Evolutionary conservation across 2,888 invertebrate genomes (phyloP).

Genomic region (Endomychus coccineus): DNA sequence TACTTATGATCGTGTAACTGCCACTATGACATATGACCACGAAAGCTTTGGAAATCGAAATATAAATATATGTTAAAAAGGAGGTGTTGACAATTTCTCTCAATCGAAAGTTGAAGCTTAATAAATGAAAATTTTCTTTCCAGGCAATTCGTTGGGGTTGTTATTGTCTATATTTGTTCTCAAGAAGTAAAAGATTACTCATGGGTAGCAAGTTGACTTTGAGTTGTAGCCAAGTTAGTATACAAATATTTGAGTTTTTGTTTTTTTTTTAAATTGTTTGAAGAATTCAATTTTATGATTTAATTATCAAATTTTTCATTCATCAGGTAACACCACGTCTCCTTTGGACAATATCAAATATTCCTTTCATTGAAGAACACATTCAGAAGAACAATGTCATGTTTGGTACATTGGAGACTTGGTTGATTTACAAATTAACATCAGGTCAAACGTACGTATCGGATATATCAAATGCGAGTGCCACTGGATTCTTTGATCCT

Average conservation of each 20-base stretch:
- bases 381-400: slow-evolving; percentile 57
- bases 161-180: slow-evolving; percentile 64
- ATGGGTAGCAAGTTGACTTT: slow-evolving; percentile 80
- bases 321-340: slow-evolving; percentile 54
- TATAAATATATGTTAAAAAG: too few species aligned
- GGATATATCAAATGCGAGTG: slow-evolving; percentile 86
- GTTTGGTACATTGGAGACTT: slow-evolving; percentile 88
- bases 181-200: slow-evolving; percentile 71
- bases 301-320: neutral
- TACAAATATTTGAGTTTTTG: neutral
- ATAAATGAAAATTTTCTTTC: too few species aligned
- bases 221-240: slow-evolving; percentile 72
- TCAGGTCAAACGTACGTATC: slow-evolving; percentile 61
- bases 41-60: too few species aligned
- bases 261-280: neutral
- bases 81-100: too few species aligned
- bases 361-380: slow-evolving; percentile 60
- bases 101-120: too few species aligned
- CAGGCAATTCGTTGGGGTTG: slow-evolving; percentile 59
- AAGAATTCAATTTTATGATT: neutral
- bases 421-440: slow-evolving; percentile 80
- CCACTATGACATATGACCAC: too few species aligned
- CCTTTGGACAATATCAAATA: slow-evolving; percentile 69
- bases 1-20: too few species aligned
- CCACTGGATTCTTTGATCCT: slow-evolving; percentile 90